Evolutionary conservation across 2,888 invertebrate species (phyloP), one percentile per base, ranked within the genome.

Genomic region (Agrochola macilenta): DNA sequence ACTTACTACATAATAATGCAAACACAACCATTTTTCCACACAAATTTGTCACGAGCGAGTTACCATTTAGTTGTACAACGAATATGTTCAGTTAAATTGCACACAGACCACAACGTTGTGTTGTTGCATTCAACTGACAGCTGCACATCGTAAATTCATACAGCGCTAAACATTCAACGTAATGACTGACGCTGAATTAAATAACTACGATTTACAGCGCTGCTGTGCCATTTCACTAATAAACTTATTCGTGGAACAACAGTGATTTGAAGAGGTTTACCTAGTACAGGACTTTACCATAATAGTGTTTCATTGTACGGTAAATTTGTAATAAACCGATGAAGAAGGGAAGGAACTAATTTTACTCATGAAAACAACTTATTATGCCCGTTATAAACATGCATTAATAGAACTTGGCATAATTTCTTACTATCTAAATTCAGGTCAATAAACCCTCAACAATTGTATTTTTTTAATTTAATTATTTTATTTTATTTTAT

Each of bases 101-200:
- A 43, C 43, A 39, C 35, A 8, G 49, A 30, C 60, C 83, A 69
- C 79, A 73, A 49, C 46, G 57, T 65, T 49, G 39, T 58, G 52
- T 52, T 26, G 58, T 35, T 26, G 30, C 30, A 52, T 52, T 58
- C 14, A 58, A 11, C 64, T 72, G 82, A 85, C 76, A 72, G 71
- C 61, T 69, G 60, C 65, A 60, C 74, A 60, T 72, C 85, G 71
- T 69, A 71, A 12, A 84, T 84, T 81, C 57, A 82, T 72, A 52
- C 58, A n/a, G 61, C 76, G 57, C 58, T 76, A 70, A 81, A 76
- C 72, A 81, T 70, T 58, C 69, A 11, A 61, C 30, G 61, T 63
- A 76, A 81, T 72, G 76, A 69, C 64, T 63, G 68, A 77, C 64
- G 14, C 65, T 58, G 26, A 54, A 46, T 61, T 61, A 76, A 69